A percentile compares a stretch with the other conserved stretches of the same genome.
Conservation (phyloP, 1,140 invertebrate genomes). For the Diabrotica undecimpunctata region DNA sequence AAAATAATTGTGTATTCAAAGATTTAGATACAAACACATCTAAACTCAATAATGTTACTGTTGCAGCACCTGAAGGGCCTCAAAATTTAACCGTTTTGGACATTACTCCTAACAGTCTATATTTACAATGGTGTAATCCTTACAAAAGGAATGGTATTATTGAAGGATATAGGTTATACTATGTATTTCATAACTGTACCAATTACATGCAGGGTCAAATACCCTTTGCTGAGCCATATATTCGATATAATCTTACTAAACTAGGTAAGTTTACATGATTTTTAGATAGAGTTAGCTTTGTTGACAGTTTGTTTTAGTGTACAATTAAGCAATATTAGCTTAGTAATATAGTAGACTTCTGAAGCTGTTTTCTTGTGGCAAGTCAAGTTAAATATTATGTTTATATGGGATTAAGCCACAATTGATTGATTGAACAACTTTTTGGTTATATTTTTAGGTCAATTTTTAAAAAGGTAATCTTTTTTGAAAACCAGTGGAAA, state of each 20-base stretch:
- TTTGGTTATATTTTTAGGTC: too few species aligned
- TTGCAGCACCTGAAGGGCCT: constrained; percentile 72
- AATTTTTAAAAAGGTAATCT: too few species aligned
- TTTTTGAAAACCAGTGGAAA: too few species aligned
- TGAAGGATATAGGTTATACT: constrained; percentile 68
- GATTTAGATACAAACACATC: constrained; percentile 30
- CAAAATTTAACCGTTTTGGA: constrained; percentile 71
- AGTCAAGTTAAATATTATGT: too few species aligned
- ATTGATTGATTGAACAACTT: too few species aligned
- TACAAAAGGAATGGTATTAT: constrained; percentile 67
- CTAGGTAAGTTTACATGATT: constrained; percentile 56
- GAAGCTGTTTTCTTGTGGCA: too few species aligned
- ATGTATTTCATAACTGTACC: constrained; percentile 64
- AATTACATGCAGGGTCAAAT: constrained; percentile 58
- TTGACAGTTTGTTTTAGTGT: too few species aligned
- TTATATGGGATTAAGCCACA: too few species aligned
- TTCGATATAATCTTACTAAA: constrained; percentile 56
- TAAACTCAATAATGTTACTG: constrained; percentile 25
- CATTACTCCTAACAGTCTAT: constrained; percentile 72
- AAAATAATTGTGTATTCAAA: constrained; percentile 14
- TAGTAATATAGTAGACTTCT: too few species aligned
- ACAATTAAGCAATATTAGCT: too few species aligned
- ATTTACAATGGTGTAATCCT: constrained; percentile 75
- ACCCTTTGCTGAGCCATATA: constrained; percentile 46
- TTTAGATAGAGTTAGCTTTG: not conserved